Percentiles rank a stretch among this genome's conserved stretches.
These are phyloP conservation scores for Gymnoscelis rufifasciata DNA, from an alignment of 2,888 invertebrate genomes.

Conservation along the genomic window DNA sequence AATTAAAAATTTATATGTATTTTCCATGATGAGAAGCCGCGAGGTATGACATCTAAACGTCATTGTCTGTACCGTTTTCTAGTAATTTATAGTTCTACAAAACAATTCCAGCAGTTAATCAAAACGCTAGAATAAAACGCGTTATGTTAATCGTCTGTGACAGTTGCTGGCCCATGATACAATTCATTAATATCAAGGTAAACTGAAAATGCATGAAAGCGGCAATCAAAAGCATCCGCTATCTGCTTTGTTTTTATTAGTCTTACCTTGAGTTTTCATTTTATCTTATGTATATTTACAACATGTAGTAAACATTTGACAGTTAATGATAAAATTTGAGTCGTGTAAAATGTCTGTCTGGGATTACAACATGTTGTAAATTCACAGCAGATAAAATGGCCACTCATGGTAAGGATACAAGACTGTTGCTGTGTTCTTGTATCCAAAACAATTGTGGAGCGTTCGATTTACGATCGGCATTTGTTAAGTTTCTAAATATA, in stretches of 20 bases:
- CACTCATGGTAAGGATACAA: no score
- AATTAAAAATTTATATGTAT: conserved; percentile 37
- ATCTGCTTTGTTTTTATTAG: no score
- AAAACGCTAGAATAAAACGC: conserved; percentile 37
- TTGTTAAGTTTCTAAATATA: conserved; percentile 71
- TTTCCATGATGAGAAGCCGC: conserved; percentile 24
- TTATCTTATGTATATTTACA: no score
- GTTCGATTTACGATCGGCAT: conserved; percentile 73
- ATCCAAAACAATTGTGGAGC: conserved; percentile 69
- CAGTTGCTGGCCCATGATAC: conserved; percentile 35
- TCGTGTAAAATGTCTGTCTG: no score
- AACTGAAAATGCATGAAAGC: conserved; percentile 41
- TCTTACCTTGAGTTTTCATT: no score
- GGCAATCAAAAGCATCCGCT: conserved; percentile 56
- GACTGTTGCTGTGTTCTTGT: no score
- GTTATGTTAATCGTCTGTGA: conserved; percentile 27
- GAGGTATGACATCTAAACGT: conserved; percentile 37
- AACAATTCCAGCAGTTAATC: conserved; percentile 22
- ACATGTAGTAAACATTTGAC: no score
- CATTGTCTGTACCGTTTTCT: conserved; percentile 38
- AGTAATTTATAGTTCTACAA: conserved; percentile 39
- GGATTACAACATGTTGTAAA: no score
- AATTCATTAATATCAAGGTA: conserved; percentile 45
- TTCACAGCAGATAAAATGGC: no score
- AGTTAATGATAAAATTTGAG: no score